Base-by-base conservation (phyloP, 2,888 invertebrate species). In the Sialis lutaria region DNA sequence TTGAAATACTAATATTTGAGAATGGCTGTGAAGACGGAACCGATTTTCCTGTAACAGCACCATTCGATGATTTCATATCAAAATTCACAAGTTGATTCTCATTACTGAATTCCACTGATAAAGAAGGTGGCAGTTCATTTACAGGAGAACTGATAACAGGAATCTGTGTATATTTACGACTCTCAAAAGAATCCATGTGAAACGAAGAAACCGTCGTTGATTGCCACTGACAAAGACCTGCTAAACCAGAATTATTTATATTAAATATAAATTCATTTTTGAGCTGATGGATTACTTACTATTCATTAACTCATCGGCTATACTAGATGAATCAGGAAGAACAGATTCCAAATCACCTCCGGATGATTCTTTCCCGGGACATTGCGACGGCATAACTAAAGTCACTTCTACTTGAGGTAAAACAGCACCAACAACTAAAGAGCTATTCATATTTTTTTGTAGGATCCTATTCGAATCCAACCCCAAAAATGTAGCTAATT, bases 381-480 rank as follows among this genome's bases (percentile, higher is more conserved):
- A 81, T 62, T 75, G 80, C 50, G 85, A 79, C 34, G 89, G 88
- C 73, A 89, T 84, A 50, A 92, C 84, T 55, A 92, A 74, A 0
- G 89, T 91, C 49, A 92, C 68, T 65, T 92, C 92, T 41, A 86
- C 73, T 60, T 91, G 89, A 10, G 90, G 89, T 49, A 91, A 73
- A 52, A 87, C 74, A 50, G 86, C 75, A 4, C 88, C 89, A 46
- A 86, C 66, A 32, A 80, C 77, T 53, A 88, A 65, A 5, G 78
- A 74, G 48, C 63, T 60, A 45, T 60, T 64, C 50, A 63, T 64
- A 59, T 61, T 70, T 58, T 73, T 70, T 60, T 75, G 72, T 53
- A 77, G 61, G 56, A 86, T 82, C 50, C 81, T 68, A 52, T 79
- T 79, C 0, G 85, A 80, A 60, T 90, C 89, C 50, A 86, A 71